Evolutionary conservation across 2,113 vertebrate genomes (phyloP).

Genomic region (Pogonocichla stellata): DNA sequence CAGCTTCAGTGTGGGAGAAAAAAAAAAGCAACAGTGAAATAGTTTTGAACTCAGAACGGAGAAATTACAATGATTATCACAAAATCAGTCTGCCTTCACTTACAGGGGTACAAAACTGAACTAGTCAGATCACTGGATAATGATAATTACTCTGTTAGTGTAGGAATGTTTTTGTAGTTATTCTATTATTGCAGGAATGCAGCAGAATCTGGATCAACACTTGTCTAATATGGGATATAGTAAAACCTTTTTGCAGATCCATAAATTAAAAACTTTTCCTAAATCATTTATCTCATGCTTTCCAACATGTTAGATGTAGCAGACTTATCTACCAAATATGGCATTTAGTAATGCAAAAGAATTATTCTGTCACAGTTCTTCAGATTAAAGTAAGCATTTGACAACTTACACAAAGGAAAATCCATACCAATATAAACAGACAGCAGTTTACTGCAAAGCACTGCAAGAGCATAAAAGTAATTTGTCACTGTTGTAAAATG

Average conservation of each 20-base stretch:
- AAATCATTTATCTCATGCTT: neutral
- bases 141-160: neutral
- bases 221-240: neutral
- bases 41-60: neutral
- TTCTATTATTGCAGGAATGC: neutral
- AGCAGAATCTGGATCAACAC: neutral
- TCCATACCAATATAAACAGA: neutral
- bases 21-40: neutral
- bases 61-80: neutral
- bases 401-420: neutral
- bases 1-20: neutral
- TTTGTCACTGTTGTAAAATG: neutral
- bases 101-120: neutral
- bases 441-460: neutral
- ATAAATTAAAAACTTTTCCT: neutral
- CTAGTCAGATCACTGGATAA: neutral
- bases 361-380: neutral
- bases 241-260: neutral
- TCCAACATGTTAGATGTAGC: neutral
- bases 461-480: neutral
- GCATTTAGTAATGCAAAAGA: neutral
- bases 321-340: neutral
- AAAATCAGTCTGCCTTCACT: neutral
- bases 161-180: conserved; percentile 6
- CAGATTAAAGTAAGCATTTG: neutral